Conservation (phyloP, 2,113 vertebrate species). For the Piaya cayana region DNA sequence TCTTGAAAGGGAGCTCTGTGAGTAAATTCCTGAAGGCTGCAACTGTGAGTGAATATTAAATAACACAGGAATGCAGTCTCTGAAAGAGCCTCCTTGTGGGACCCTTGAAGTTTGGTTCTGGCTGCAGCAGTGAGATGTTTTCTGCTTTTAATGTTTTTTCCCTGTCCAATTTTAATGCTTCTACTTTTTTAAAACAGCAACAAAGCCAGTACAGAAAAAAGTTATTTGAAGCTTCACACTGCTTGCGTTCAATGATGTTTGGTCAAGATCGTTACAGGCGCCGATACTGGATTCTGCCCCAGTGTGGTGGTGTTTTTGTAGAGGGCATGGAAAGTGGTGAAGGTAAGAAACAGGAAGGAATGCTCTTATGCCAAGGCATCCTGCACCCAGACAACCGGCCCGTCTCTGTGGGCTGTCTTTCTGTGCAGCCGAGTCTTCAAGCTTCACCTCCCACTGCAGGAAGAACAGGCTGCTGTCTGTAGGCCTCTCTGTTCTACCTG, state of each 20-base stretch:
- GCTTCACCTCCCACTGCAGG: neutral
- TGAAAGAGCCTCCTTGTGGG: neutral
- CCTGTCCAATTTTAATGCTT: neutral
- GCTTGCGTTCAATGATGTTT: constrained; percentile 89
- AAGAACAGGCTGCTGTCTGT: neutral
- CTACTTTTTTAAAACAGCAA: constrained; percentile 79
- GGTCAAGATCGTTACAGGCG: constrained; percentile 94
- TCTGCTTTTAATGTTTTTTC: neutral
- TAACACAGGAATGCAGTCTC: neutral
- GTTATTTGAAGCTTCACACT: constrained; percentile 90
- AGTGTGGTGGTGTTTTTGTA: constrained; percentile 91
- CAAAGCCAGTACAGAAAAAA: constrained; percentile 91
- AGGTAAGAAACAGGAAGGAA: constrained; percentile 72
- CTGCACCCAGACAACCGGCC: neutral
- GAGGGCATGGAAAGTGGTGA: constrained; percentile 91
- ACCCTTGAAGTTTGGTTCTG: neutral
- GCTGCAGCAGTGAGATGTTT: neutral
- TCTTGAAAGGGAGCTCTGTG: neutral
- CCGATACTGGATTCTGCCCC: constrained; percentile 93
- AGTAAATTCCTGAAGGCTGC: neutral
- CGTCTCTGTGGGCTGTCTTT: fast-evolving
- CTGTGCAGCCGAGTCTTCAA: neutral
- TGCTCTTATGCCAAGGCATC: neutral
- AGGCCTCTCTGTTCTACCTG: neutral
- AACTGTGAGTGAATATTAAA: neutral